Evolutionary conservation across 1,140 invertebrate genomes (phyloP), one percentile per base, ranked within the genome.

Genomic region (Bombus confusus): DNA sequence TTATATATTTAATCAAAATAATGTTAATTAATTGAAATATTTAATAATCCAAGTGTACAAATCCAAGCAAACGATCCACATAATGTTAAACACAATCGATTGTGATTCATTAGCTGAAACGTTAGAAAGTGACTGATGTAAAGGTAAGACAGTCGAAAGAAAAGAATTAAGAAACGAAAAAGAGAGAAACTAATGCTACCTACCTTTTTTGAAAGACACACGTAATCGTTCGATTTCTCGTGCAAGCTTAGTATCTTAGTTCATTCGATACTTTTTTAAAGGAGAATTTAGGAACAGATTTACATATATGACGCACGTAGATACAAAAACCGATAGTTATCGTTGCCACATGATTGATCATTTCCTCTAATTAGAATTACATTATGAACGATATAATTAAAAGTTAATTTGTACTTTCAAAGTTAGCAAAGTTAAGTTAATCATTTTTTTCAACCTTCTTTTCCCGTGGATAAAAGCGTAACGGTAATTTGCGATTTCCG

Each of bases 51-150:
- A 52, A 52, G 47, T 52, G 18, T 52, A 39, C 39, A 18, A 18
- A 64, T 31, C 13, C 13, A 8, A 18, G 57, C 31, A 66, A 82
- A 80, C n/a, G 28, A 31, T 41, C 25, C 10, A 28, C 8, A 34
- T 8, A 62, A 62, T n/a, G 4, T 62, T 62, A 22, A 22, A 52
- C 59, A 62, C 37, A 37, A 52, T 22, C 47, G 47, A 52, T 34
- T 59, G 31, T 43, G 68, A 73, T 81, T 62, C 73, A 79, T 86
- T 89, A 72, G 68, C 52, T 66, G 79, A 89, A 69, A 89, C 66
- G 86, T 90, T 77, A 80, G 62, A 80, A 62, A 68, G 68, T 25
- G 10, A 25, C 43, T 87, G 80, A 87, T 62, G 87, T 64, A 87
- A 89, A 64, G 12, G 25, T 41, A 18, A 25, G 37, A 22, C 34